Evolutionary conservation across 2,888 invertebrate genomes (phyloP), one percentile per base, ranked within the genome.

Genomic region (Kryphioiulus occultus): DNA sequence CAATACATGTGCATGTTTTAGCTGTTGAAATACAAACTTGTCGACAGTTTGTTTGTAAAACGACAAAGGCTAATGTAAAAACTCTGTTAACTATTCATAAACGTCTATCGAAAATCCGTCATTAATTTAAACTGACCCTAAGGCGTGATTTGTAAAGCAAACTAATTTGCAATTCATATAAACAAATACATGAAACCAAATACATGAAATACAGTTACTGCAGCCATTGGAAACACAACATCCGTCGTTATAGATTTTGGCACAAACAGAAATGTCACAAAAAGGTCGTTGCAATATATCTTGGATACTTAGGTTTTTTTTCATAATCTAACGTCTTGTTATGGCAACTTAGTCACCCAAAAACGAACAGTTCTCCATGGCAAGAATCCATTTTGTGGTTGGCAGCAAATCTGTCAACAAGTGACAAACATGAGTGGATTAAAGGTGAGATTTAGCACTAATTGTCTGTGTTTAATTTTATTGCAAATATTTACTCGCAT

Each of bases 321-420:
- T 53, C 19, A 53, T 22, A 22, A 68, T 1, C 10, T 22, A 3
- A 22, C 59, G 7, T 10, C 22, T 22, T 68, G 59, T 22, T 22
- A 68, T 68, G 59, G 59, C 59, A 68, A 68, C 59, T 68, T 68
- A 68, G n/a, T 68, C 19, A 10, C 59, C n/a, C 22, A 68, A 68
- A 68, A 68, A 10, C 59, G 22, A 68, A 5, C 22, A 68, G 59
- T 68, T 22, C 19, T 10, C 59, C 9, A 22, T 68, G n/a, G 10
- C 59, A 68, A 68, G 35, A n/a, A 9, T 10, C 9, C 10, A 68
- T 68, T 68, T 22, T 68, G 59, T 26, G 59, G 59, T 22, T 68
- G 59, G 22, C 59, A 68, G 22, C 59, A 22, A 5, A 68, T 68
- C 22, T 9, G 59, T 68, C 59, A 68, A 68, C 59, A 68, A 68